Evolutionary conservation across 2,888 invertebrate species (phyloP), one percentile per base, ranked within the genome.

Genomic region (Byasa hedistus): DNA sequence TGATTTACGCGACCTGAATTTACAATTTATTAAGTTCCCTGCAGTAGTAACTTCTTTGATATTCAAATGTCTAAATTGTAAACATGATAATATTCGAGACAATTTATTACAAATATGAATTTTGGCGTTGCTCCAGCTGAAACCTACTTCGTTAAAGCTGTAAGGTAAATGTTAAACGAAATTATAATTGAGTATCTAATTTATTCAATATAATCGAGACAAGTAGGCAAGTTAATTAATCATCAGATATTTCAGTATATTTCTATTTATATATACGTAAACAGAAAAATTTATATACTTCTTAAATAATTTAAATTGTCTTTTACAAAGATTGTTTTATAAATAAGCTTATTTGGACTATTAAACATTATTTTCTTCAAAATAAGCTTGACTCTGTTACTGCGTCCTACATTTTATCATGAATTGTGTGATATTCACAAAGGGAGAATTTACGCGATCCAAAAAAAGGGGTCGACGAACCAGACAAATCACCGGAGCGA

Each of bases 401-500:
- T 73, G 72, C 73, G 75, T 71, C 77, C 77, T 81, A 79, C 78
- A 77, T 80, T 48, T 48, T n/a, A 48, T n/a, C 4, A 48, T n/a
- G 39, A 39, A 39, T 15, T 12, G 39, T 39, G 12, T 48, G n/a
- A 79, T 78, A 82, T 82, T 83, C 74, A 76, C 74, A 76, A 82
- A 48, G 78, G 83, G 84, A 80, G 84, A 85, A 86, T 82, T 82
- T 85, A 84, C 83, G 85, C 83, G 77, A 78, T 74, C 76, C 76
- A 71, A 73, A 72, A 83, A 82, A 80, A 79, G 83, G 84, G 83
- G 81, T 85, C 82, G 81, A 77, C 79, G 85, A 86, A 85, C 83
- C 79, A 83, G 81, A 85, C 84, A 85, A 86, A 86, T 87, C 84
- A 82, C 78, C 77, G 57, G 57, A 57, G 57, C 51, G 36, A 75